These are phyloP conservation scores for Enteromius radiatus DNA, from an alignment of 2,797 vertebrate species.

Conservation along the genomic window DNA sequence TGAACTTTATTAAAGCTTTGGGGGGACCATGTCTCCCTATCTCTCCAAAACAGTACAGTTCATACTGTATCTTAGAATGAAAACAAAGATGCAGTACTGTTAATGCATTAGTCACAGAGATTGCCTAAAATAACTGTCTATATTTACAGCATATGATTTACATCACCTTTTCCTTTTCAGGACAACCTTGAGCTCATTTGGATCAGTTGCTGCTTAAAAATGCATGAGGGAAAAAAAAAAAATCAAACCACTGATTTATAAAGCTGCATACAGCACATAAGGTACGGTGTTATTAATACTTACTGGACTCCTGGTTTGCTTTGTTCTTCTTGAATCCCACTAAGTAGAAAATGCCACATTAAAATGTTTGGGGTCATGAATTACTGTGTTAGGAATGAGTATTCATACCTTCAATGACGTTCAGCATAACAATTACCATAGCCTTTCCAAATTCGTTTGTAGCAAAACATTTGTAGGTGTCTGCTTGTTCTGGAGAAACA, in stretches of 20 bases:
- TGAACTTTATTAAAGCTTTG: constrained; percentile 44
- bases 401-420: constrained; percentile 82
- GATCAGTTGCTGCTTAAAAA: constrained; percentile 60
- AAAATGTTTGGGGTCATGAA: not conserved
- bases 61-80: not conserved
- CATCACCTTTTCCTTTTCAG: constrained; percentile 79
- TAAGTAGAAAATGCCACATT: constrained; percentile 63
- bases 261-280: not conserved
- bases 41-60: constrained; percentile 28
- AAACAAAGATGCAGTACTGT: not conserved
- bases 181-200: constrained; percentile 73
- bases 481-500: constrained; percentile 78
- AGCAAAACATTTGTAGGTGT: constrained; percentile 84
- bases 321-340: constrained; percentile 85
- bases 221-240: not conserved
- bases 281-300: constrained; percentile 5
- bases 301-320: constrained; percentile 49
- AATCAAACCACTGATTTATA: constrained; percentile 14
- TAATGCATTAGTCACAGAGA: not conserved
- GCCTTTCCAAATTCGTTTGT: constrained; percentile 85
- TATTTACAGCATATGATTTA: constrained; percentile 6
- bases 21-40: not conserved
- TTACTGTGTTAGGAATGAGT: not conserved
- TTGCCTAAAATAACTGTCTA: not conserved
- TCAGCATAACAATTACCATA: constrained; percentile 79